These are phyloP conservation scores for Lamellibrachia luymesi DNA, from an alignment of 1,140 invertebrate species.

Conservation along the genomic window DNA sequence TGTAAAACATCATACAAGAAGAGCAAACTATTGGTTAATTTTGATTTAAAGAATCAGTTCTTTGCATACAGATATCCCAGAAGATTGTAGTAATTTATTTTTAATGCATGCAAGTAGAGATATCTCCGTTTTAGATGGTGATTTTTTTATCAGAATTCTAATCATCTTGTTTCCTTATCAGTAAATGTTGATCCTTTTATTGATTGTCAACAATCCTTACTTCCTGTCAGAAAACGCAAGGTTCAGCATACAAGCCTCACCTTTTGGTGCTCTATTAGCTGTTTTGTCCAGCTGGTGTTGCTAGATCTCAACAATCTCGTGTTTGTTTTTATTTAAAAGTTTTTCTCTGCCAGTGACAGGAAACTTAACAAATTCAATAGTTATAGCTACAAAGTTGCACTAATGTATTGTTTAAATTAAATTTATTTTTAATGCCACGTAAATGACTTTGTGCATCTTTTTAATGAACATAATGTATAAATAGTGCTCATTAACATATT, in stretches of 20 bases:
- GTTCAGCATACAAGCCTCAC: not conserved
- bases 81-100: not conserved
- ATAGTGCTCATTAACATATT: too few relatives aligned
- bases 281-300: too few relatives aligned
- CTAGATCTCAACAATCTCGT: not conserved
- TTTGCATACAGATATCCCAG: not conserved
- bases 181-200: not conserved
- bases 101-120: not conserved
- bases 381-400: not conserved
- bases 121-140: not conserved
- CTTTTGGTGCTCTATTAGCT: not conserved
- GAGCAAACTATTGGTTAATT: not conserved
- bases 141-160: not conserved
- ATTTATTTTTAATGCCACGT: not conserved
- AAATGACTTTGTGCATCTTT: too few relatives aligned
- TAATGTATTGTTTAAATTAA: not conserved
- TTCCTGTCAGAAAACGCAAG: not conserved
- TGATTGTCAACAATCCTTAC: not conserved
- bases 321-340: not conserved
- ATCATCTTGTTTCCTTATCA: not conserved
- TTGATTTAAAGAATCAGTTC: too few relatives aligned
- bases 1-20: not conserved
- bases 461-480: too few relatives aligned
- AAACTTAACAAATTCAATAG: not conserved
- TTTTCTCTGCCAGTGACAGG: not conserved